These are phyloP conservation scores for Lithophane ornitopus DNA, from an alignment of 2,888 invertebrate species.

Conservation along the genomic window DNA sequence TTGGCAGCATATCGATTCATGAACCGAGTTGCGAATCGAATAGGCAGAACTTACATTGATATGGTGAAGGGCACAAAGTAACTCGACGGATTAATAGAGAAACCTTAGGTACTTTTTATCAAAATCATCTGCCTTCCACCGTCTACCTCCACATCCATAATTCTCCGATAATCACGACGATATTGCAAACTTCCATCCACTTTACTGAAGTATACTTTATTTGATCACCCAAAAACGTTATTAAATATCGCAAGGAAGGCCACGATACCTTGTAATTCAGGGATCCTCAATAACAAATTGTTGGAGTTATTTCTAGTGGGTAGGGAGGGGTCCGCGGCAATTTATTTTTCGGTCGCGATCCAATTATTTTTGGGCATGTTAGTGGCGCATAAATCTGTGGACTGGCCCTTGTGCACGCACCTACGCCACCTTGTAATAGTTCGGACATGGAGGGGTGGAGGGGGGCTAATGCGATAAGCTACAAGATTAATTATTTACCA, in stretches of 20 bases:
- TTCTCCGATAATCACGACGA: slow-evolving; percentile 60
- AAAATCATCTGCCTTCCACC: slow-evolving; percentile 20
- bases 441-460: slow-evolving; percentile 71
- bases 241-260: slow-evolving; percentile 64
- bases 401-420: slow-evolving; percentile 73
- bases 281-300: slow-evolving; percentile 84
- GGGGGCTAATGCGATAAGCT: slow-evolving; percentile 78
- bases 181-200: slow-evolving; percentile 60
- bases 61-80: slow-evolving; percentile 15
- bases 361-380: slow-evolving; percentile 89
- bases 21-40: slow-evolving; percentile 1
- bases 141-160: slow-evolving; percentile 28
- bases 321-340: slow-evolving; percentile 75
- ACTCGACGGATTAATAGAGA: slow-evolving; percentile 23
- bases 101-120: slow-evolving; percentile 30
- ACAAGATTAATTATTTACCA: slow-evolving; percentile 75
- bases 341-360: slow-evolving; percentile 88
- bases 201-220: slow-evolving; percentile 63
- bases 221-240: slow-evolving; percentile 65
- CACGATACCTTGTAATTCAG: slow-evolving; percentile 75
- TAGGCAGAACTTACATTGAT: background rate
- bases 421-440: slow-evolving; percentile 73
- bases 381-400: slow-evolving; percentile 85
- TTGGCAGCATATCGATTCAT: background rate
- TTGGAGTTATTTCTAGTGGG: slow-evolving; percentile 78